phyloP scores from a whole-genome alignment of 1,140 invertebrate genomes.

The Caligus rogercresseyi region DNA sequence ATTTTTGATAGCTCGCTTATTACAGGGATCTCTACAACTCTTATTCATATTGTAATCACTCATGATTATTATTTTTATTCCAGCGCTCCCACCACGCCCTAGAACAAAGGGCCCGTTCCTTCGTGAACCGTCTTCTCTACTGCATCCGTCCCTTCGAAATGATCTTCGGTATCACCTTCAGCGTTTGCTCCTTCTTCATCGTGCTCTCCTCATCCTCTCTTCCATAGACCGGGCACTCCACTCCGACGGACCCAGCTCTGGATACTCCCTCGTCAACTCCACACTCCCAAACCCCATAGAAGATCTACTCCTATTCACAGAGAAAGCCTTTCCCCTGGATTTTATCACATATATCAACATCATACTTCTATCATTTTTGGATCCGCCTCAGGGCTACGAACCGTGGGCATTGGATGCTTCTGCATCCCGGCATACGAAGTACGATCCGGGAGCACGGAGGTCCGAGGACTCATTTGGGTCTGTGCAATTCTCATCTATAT shows the following conservation, averaged over 20 bases:
- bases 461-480: slow-evolving; percentile 32
- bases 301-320: slow-evolving; percentile 29
- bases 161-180: slow-evolving; percentile 28
- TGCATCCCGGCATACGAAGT: slow-evolving; percentile 29
- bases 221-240: slow-evolving; percentile 34
- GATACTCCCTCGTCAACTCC: slow-evolving; percentile 29
- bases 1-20: too few relatives aligned
- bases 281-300: slow-evolving; percentile 32
- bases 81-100: slow-evolving; percentile 27
- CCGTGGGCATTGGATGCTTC: slow-evolving; percentile 33
- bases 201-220: slow-evolving; percentile 33
- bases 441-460: slow-evolving; percentile 25
- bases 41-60: neutral
- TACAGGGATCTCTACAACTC: too few relatives aligned
- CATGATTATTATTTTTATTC: slow-evolving; percentile 22
- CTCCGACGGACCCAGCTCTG: slow-evolving; percentile 30
- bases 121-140: slow-evolving; percentile 26
- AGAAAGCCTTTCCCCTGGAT: slow-evolving; percentile 33
- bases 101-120: slow-evolving; percentile 25
- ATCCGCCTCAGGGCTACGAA: slow-evolving; percentile 31
- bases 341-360: slow-evolving; percentile 31
- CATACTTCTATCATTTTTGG: slow-evolving; percentile 32
- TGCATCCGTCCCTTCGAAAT: slow-evolving; percentile 31
- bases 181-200: slow-evolving; percentile 29
- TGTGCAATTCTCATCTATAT: slow-evolving; percentile 33